Evolutionary conservation across 2,888 invertebrate species (phyloP), one percentile per base, ranked within the genome.

Genomic region (Gastracanthus pulcherrimus): DNA sequence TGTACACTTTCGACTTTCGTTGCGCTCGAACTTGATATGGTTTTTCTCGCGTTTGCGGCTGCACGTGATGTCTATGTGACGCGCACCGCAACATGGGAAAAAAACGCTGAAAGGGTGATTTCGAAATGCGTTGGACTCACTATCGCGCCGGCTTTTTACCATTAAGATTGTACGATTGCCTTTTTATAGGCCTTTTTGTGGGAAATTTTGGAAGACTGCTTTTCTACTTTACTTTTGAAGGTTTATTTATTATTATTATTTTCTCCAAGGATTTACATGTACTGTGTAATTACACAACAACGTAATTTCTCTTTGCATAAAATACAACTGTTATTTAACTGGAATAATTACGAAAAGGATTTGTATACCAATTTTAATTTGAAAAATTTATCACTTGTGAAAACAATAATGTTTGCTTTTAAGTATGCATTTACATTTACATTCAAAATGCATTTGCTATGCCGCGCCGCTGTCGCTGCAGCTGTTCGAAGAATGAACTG

Each of bases 391-490:
- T 76, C 34, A 45, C 48, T 36, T 13, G 38, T 48, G 23, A 74
- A 81, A 70, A 72, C 34, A 69, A 58, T 69, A 70, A 77, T 41
- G 45, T 72, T 70, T 48, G 26, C 31, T 45, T 72, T 62, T 36
- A 75, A 69, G 64, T 34, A 55, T 31, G 64, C 48, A 67, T 72
- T 72, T 72, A 51, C 72, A 76, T 77, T 66, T 67, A 67, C 67
- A 81, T 76, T 81, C 71, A 58, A 67, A 81, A 70, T 70, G 55
- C 66, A 72, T 67, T 76, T 75, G 36, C 66, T 71, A 36, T 29
- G n/a, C n/a, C n/a, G n/a, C n/a, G n/a, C 29, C 60, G n/a, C 11
- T 31, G 51, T 76, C 69, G 23, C 16, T 36, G 60, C 80, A 76
- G 76, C 45, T 66, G 58, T 58, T 38, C 26, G 41, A 29, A 62